phyloP scores from a whole-genome alignment of 2,888 invertebrate genomes.

The Dryobotodes eremita region DNA sequence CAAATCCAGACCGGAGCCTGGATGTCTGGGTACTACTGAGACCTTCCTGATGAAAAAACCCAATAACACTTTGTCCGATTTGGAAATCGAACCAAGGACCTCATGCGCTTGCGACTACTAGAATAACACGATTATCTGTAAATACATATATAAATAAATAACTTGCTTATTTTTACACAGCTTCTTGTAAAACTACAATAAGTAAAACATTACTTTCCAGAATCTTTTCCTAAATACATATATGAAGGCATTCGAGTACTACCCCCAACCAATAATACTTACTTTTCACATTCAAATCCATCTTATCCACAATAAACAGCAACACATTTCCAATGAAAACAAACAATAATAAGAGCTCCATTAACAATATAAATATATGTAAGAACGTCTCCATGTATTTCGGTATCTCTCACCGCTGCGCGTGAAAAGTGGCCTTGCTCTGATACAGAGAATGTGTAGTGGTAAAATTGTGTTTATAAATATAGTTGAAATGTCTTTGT shows the following conservation, averaged over 20 bases:
- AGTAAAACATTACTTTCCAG: neutral
- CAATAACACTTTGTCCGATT: neutral
- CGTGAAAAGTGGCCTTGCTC: constrained; percentile 51
- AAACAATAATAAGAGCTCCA: constrained; percentile 59
- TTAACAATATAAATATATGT: constrained; percentile 61
- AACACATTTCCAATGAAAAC: constrained; percentile 53
- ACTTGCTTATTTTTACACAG: neutral
- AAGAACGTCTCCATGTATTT: constrained; percentile 58
- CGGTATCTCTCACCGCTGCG: constrained; percentile 33
- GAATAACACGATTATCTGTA: too few relatives aligned
- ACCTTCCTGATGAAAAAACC: neutral
- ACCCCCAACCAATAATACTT: neutral
- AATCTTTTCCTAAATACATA: neutral
- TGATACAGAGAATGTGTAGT: constrained; percentile 21
- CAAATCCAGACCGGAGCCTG: neutral
- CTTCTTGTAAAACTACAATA: neutral
- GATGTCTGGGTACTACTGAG: neutral
- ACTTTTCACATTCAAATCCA: constrained; percentile 33
- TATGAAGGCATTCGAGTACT: neutral
- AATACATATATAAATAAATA: neutral
- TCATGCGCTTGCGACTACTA: neutral
- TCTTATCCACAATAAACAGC: neutral
- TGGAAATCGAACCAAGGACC: neutral
- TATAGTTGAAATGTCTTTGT: constrained; percentile 39
- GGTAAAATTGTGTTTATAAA: constrained; percentile 42